Evolutionary conservation across 2,888 invertebrate genomes (phyloP).

Genomic region (Neoscelio sp.): DNA sequence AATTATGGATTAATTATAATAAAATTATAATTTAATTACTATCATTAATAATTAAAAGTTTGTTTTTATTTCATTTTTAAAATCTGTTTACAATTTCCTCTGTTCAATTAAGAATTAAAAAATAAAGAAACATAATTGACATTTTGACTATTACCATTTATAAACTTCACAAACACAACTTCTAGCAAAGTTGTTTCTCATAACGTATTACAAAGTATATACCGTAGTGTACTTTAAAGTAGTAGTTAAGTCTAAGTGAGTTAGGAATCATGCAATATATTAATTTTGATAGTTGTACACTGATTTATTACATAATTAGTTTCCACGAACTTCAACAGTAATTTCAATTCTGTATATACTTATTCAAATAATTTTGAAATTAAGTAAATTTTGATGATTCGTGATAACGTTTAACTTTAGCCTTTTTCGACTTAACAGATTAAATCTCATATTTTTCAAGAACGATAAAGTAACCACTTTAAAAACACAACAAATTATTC

Average conservation of each 20-base stretch:
- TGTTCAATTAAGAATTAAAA: too few species aligned
- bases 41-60: too few species aligned
- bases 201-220: constrained; percentile 38
- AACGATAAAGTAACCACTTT: not conserved
- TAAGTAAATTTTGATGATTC: constrained; percentile 40
- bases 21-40: too few species aligned
- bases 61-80: too few species aligned
- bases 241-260: constrained; percentile 41
- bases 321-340: constrained; percentile 52
- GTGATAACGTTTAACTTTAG: constrained; percentile 14
- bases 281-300: constrained; percentile 58
- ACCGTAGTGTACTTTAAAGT: constrained; percentile 45
- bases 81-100: too few species aligned
- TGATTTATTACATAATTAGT: constrained; percentile 60
- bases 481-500: too few species aligned
- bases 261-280: constrained; percentile 58
- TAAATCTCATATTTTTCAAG: too few species aligned
- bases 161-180: constrained; percentile 2
- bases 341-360: constrained; percentile 40
- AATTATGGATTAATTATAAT: too few species aligned
- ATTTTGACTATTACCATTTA: not conserved
- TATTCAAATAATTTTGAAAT: constrained; percentile 61
- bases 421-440: constrained; percentile 32
- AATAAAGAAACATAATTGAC: not conserved
- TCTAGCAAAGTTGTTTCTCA: constrained; percentile 37